Conservation (phyloP, 1,140 invertebrate species). For the Panagrolaimus sp. region DNA sequence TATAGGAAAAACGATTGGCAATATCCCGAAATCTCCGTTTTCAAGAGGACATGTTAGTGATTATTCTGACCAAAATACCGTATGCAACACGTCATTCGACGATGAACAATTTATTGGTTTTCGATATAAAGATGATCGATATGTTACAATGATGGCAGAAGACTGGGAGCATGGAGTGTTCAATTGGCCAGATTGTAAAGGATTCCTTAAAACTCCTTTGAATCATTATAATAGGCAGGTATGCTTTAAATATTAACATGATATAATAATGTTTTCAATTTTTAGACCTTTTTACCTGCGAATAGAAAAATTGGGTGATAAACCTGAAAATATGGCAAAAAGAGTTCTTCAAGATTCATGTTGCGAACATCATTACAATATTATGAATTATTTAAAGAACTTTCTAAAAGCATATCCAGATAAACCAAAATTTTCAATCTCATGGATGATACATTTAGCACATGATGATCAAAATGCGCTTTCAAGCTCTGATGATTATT, state of each 20-base stretch:
- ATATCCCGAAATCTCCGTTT: neutral
- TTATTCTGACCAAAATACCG: neutral
- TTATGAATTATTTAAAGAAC: slow-evolving; percentile 10
- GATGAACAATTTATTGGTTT: slow-evolving; percentile 26
- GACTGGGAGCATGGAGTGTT: slow-evolving; percentile 24
- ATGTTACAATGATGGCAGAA: slow-evolving; percentile 22
- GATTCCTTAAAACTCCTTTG: slow-evolving; percentile 10
- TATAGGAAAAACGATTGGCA: neutral
- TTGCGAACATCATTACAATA: neutral
- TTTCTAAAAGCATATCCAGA: slow-evolving; percentile 3
- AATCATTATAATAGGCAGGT: slow-evolving; percentile 32
- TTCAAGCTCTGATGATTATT: neutral
- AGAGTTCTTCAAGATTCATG: slow-evolving; percentile 9
- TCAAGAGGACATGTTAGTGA: neutral
- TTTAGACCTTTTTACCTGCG: slow-evolving; percentile 22
- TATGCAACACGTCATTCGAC: slow-evolving; percentile 20
- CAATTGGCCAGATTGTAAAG: slow-evolving; percentile 28
- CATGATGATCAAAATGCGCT: slow-evolving; percentile 7
- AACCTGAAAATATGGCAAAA: neutral
- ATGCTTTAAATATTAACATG: neutral
- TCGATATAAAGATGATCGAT: slow-evolving; percentile 6
- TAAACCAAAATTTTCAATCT: slow-evolving; percentile 12
- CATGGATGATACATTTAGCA: slow-evolving; percentile 9
- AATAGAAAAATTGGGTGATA: neutral
- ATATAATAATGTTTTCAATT: too few species aligned